Conservation (phyloP, 2,113 vertebrate genomes). For the Bujurquina vittata region DNA sequence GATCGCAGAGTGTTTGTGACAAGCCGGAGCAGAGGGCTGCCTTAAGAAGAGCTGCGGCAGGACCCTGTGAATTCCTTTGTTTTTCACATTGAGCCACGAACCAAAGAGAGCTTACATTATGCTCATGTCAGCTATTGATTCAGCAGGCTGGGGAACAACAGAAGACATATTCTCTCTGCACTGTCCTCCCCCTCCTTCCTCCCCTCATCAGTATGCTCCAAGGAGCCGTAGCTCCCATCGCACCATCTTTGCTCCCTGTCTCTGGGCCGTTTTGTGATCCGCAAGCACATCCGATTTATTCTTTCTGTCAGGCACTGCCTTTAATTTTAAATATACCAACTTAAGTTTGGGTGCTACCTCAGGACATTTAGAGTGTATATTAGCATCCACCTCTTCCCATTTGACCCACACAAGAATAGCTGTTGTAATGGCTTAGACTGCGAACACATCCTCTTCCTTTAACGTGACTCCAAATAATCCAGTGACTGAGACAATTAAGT, state of each 20-base stretch:
- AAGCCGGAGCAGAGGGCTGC: conserved; percentile 36
- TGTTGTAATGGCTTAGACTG: background rate
- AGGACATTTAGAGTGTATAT: background rate
- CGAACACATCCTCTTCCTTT: background rate
- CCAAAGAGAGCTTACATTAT: conserved; percentile 60
- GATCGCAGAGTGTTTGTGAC: conserved; percentile 63
- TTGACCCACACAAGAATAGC: background rate
- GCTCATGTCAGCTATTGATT: conserved; percentile 76
- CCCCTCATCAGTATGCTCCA: conserved; percentile 66
- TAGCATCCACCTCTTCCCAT: background rate
- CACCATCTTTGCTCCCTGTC: conserved; percentile 64
- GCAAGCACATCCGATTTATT: conserved; percentile 8
- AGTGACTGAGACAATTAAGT: conserved; percentile 5
- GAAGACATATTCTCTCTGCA: conserved; percentile 66
- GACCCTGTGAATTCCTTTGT: conserved; percentile 60
- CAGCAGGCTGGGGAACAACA: conserved; percentile 59
- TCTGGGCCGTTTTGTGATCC: conserved; percentile 33
- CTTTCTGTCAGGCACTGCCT: background rate
- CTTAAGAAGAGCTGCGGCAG: conserved; percentile 40
- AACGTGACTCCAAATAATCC: background rate
- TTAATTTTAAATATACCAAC: background rate
- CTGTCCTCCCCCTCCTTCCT: conserved; percentile 38
- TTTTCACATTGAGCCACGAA: conserved; percentile 36
- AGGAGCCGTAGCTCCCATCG: conserved; percentile 53
- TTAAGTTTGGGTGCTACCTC: background rate